Evolutionary conservation across 1,140 invertebrate species (phyloP), one percentile per base, ranked within the genome.

Genomic region (Heliconius melpomene): DNA sequence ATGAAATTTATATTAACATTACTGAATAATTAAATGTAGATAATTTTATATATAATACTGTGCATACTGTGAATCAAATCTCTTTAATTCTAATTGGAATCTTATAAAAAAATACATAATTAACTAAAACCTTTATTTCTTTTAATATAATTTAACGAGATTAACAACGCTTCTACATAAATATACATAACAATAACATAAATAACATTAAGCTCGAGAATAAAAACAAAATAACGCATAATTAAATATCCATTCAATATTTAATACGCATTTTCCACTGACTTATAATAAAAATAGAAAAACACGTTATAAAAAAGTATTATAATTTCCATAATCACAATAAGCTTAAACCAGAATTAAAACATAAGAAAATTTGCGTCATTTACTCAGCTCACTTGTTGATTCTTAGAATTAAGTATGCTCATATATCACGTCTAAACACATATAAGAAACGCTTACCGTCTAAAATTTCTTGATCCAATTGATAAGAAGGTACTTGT

Each of bases 391-490:
- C 71, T 36, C 88, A 93, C 92, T 89, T 94, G 92, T 94, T 94
- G 89, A 86, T 92, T 90, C 91, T 79, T 32, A 87, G 90, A 92
- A 91, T 52, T 82, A 72, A 79, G 79, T 32, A 76, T 82, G 86
- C 84, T 91, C 89, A 84, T 85, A 88, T 91, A 89, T 88, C 89
- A 88, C 80, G 81, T 50, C 81, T 50, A 79, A 85, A 86, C 70
- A 75, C 76, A 9, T 54, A 60, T 40, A 32, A 72, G 70, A 81
- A 73, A 36, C 23, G 85, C 90, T 82, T 83, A 93, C 93, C 91
- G 78, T 94, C 91, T 29, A 94, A 86, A 84, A 94, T 92, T 86
- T 94, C 93, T 79, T 94, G 93, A 82, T 94, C 91, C 82, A 91
- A 86, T 82, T 93, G 91, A 78, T 93, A 94, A 40, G 93, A 94